Evolutionary conservation across 2,888 invertebrate species (phyloP), one percentile per base, ranked within the genome.

Genomic region (Euclidia mi): DNA sequence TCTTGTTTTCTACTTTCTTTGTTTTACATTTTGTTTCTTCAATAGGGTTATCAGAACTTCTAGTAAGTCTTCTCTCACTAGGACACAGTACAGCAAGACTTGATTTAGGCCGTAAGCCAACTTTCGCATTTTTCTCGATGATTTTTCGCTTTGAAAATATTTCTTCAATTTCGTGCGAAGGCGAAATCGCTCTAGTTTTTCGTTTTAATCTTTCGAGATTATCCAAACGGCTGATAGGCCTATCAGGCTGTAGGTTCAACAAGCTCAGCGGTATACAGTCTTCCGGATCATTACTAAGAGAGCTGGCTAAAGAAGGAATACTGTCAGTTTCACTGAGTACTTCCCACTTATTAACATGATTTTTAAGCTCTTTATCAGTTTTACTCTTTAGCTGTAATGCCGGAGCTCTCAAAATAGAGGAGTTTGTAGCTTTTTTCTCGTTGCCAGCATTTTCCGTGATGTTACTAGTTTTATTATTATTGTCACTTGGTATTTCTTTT

Each of bases 261-360:
- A 95, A 85, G 68, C 94, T 94, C 45, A 95, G 89, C 15, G 95
- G 95, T 70, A 96, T 95, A 60, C 95, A 91, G 68, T 96, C 96
- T 75, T 96, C 96, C n/a, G 95, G 95, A 65, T 95, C 95, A 64
- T 94, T 94, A 41, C 94, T 85, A 17, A 93, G 68, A n/a, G 94
- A 92, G 72, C 94, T 92, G 7, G 91, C 79, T 51, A 94, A 74
- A 38, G 94, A 94, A 1, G 95, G 95, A 67, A 95, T 92, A 75
- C 95, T 95, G 61, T 95, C 95, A 20, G 95, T 95, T 71, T 96
- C 96, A 80, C 95, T 95, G 45, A 95, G 89, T 2, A 94, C 92
- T 79, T 95, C 95, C 95, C 95, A 95, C 82, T 95, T 95, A 52
- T 94, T 93, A 0, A 94, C 78, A 53, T 92, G 90, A 58, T 85